Evolutionary conservation across 1,140 invertebrate genomes (phyloP).

Genomic region (Hestina assimilis): DNA sequence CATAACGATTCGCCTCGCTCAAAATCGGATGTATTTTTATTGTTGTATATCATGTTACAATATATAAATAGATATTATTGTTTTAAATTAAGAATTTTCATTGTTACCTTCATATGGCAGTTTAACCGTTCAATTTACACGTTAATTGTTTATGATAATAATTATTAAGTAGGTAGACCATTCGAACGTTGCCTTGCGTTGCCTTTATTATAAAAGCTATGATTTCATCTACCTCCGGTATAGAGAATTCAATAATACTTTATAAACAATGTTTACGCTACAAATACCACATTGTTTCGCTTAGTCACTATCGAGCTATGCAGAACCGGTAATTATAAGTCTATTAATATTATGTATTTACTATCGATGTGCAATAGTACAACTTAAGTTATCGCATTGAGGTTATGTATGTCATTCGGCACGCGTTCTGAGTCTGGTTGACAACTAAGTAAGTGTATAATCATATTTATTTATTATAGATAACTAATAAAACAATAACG

Average conservation of each 20-base stretch:
- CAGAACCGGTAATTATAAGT: neutral
- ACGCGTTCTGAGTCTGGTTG: conserved; percentile 8
- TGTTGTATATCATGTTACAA: too few relatives aligned
- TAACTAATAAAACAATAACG: neutral
- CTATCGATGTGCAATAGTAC: neutral
- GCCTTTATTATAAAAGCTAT: conserved; percentile 12
- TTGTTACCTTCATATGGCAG: too few relatives aligned
- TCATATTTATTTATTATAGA: neutral
- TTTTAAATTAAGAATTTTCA: too few relatives aligned
- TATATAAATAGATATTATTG: too few relatives aligned
- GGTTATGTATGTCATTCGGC: conserved; percentile 19
- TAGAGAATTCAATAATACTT: conserved; percentile 3
- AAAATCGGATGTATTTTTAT: conserved; percentile 2
- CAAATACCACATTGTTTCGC: neutral
- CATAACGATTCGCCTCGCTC: neutral
- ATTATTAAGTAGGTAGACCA: neutral
- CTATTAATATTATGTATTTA: neutral
- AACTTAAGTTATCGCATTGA: conserved; percentile 2
- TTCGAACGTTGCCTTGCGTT: conserved; percentile 8
- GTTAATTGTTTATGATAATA: neutral
- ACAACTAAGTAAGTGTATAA: neutral
- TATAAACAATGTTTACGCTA: conserved; percentile 2
- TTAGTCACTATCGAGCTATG: neutral
- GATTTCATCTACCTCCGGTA: conserved; percentile 1
- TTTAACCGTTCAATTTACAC: too few relatives aligned